phyloP scores from a whole-genome alignment of 2,888 invertebrate genomes.

The Cheilosia vulpina region DNA sequence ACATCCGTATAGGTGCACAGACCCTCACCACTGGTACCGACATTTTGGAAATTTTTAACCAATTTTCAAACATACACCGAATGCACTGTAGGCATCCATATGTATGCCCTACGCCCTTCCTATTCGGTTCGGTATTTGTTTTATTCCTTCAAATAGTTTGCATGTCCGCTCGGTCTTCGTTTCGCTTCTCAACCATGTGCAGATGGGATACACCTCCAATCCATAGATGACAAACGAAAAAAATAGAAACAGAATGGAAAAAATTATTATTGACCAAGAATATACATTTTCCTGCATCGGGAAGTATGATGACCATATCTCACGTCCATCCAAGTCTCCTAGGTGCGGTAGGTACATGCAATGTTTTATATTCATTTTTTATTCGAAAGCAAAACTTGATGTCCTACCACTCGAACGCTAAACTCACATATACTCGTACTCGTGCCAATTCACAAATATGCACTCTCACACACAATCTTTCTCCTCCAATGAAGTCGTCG shows the following conservation, averaged over 20 bases:
- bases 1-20: no score
- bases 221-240: constrained; percentile 35
- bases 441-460: constrained; percentile 54
- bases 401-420: constrained; percentile 57
- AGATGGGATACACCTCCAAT: constrained; percentile 31
- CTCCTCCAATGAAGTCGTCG: constrained; percentile 75
- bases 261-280: constrained; percentile 66
- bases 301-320: constrained; percentile 65
- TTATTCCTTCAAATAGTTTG: neutral
- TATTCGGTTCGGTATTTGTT: neutral
- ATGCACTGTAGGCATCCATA: neutral
- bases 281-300: constrained; percentile 63
- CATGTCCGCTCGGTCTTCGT: neutral
- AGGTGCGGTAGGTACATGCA: constrained; percentile 47
- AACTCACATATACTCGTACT: constrained; percentile 46
- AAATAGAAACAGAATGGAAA: constrained; percentile 24
- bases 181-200: neutral
- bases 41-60: no score
- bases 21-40: no score
- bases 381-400: constrained; percentile 68
- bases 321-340: constrained; percentile 51
- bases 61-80: neutral
- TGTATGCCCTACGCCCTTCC: neutral
- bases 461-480: constrained; percentile 73
- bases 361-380: constrained; percentile 68